A percentile compares a stretch with the other conserved stretches of the same genome.
These are phyloP conservation scores for Anolis sagrei DNA, from an alignment of 2,113 vertebrate genomes.

Conservation along the genomic window DNA sequence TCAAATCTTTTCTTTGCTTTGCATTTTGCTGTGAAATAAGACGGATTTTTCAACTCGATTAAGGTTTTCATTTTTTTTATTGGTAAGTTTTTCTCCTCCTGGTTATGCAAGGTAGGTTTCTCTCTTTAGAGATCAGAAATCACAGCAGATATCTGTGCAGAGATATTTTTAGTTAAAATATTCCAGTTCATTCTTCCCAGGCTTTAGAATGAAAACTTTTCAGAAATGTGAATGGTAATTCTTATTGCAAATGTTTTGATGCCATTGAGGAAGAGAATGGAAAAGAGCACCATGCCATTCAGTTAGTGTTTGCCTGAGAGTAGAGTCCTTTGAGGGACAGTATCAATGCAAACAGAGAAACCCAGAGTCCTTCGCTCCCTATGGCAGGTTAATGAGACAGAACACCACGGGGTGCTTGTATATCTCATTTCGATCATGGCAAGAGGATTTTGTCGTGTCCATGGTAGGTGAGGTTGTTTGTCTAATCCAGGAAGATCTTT, in stretches of 20 bases:
- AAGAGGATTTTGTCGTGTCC: not conserved
- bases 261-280: constrained; percentile 31
- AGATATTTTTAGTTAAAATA: constrained; percentile 46
- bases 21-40: not conserved
- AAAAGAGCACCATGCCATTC: constrained; percentile 39
- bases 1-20: not conserved
- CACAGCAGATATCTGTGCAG: constrained; percentile 5
- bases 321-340: constrained; percentile 29
- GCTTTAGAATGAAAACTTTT: constrained; percentile 43
- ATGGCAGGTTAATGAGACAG: constrained; percentile 17
- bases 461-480: constrained; percentile 35
- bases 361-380: constrained; percentile 31
- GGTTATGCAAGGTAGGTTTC: constrained; percentile 21
- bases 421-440: constrained; percentile 12
- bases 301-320: constrained; percentile 44
- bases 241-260: constrained; percentile 40
- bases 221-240: constrained; percentile 53
- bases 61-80: constrained; percentile 37
- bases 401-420: constrained; percentile 5
- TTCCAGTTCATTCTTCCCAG: constrained; percentile 38
- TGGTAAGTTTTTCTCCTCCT: not conserved
- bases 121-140: constrained; percentile 35
- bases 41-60: constrained; percentile 26
- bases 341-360: not conserved
- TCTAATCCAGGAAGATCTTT: constrained; percentile 20